Base-by-base conservation (phyloP, 2,797 vertebrate genomes). In the Sebastes kiyomatsui region DNA sequence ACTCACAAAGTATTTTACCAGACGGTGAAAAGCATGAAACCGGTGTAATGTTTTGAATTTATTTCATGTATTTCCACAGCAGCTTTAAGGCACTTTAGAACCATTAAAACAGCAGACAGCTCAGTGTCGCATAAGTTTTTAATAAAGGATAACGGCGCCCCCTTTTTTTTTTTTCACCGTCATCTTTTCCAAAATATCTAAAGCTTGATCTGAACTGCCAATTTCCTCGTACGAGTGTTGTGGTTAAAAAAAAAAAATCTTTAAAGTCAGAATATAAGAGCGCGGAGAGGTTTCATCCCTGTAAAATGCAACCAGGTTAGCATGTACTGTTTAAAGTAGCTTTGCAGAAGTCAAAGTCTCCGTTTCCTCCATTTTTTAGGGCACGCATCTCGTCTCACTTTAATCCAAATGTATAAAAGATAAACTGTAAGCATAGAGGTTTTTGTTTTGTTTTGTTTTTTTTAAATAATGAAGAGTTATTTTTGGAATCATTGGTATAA, bases 391-490 rank as follows among this genome's bases (percentile, higher is more conserved):
- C 33, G 14, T 75, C 77, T 56, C 58, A 62, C 28, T 77, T 64
- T 71, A 46, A 71, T 74, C 80, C 77, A 90, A 64, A 80, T 86
- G 49, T 87, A 82, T 68, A 86, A 68, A 82, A 66, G 58, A 85
- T 75, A 35, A 66, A 72, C n/a, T 79, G 59, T 80, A 74, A 64
- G 80, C 72, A 73, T 78, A 70, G 18, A 76, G 77, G 76, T 67
- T 81, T 83, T 83, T 82, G 77, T 77, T 79, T 49, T 81, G n/a
- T 72, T 25, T 35, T 42, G 13, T 42, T 42, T 60, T 81, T 81
- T 81, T 84, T 75, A 2, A 72, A 77, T 82, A 88, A 89, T 86
- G 80, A 92, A 95, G 74, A 93, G 76, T 92, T 95, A 95, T 95
- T 94, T 95, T 95, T 94, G 83, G 66, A 90, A 81, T 72, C 70